Base-by-base conservation (phyloP, 2,797 vertebrate genomes). In the Geotrypetes seraphini region DNA sequence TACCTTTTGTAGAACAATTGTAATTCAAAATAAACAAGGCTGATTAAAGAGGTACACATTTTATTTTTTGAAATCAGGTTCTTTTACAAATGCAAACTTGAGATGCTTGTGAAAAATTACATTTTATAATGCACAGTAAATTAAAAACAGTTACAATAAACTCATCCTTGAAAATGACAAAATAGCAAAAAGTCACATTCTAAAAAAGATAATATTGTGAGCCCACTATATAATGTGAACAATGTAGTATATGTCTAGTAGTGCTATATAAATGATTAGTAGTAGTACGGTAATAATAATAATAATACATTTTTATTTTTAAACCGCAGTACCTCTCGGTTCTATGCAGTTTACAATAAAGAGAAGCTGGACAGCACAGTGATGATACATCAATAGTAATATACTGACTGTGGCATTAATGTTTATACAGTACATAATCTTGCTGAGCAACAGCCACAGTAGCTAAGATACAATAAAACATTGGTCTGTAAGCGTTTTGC, bases 401-500 rank as follows among this genome's bases (percentile, higher is more conserved):
- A 46, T 41, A 41, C 42, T 49, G 22, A 10, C 26, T n/a, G 25
- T 28, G 47, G 39, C 35, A 38, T 38, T 43, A 34, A 36, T 19
- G 15, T 33, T 21, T 34, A 19, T n/a, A 29, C 26, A 43, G 22
- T 16, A 30, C 26, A 35, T 26, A 31, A 31, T 40, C 36, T 31
- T 43, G 40, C 43, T 43, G 36, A 31, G 43, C 33, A 43, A 40
- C 36, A 35, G 40, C 18, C 25, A 30, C 40, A 28, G 18, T 43
- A 43, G 40, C 43, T 36, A 36, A 28, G 28, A 26, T 43, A 36
- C 33, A n/a, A n/a, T n/a, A n/a, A n/a, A n/a, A n/a, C n/a, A n/a
- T n/a, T n/a, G n/a, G n/a, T n/a, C n/a, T n/a, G n/a, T n/a, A n/a
- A n/a, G n/a, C n/a, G n/a, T n/a, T n/a, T n/a, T n/a, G n/a, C n/a